Evolutionary conservation across 2,113 vertebrate species (phyloP), one percentile per base, ranked within the genome.

Genomic region (Scartelaos histophorus): DNA sequence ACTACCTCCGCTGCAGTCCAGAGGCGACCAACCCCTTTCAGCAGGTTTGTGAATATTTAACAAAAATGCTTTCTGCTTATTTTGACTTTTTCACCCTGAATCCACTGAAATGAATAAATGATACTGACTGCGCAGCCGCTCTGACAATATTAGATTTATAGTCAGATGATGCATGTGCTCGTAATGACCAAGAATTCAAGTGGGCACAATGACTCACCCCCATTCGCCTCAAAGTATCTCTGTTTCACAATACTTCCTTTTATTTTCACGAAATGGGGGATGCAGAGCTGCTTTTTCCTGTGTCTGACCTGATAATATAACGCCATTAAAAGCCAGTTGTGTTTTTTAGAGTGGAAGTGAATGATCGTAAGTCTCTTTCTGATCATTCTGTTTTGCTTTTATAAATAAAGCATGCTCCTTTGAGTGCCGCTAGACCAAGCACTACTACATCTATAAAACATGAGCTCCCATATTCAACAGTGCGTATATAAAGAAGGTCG

Each of bases 11-110:
- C 71, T 99, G 98, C 79, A 94, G 88, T 19, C 75, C 94, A 80
- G 95, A 92, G 0, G 94, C 95, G 70, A 75, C 89, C 76, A 99
- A 98, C 91, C 98, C 97, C 60, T 99, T 98, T 88, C 98, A 98
- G 89, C 98, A 99, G 96, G 98, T 99, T 89, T 47, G 89, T 82
- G 64, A n/a, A 64, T 45, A 22, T 60, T 13, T 67, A 22, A n/a
- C 56, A 22, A 17, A 6, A 29, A 19, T n/a, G 56, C 3, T 21
- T 56, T 77, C 57, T 78, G 9, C 43, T 49, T 24, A 24, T 47
- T 51, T 58, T 25, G 5, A 38, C 12, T 10, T n/a, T 67, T 24
- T 13, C 5, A 22, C 56, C 38, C 25, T 46, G 64, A 66, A 22
- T 46, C 34, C 9, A 46, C n/a, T 3, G 56, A 58, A 24, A 25